Base-by-base conservation (phyloP, 2,113 vertebrate genomes). In the Phylloscopus trochilus region DNA sequence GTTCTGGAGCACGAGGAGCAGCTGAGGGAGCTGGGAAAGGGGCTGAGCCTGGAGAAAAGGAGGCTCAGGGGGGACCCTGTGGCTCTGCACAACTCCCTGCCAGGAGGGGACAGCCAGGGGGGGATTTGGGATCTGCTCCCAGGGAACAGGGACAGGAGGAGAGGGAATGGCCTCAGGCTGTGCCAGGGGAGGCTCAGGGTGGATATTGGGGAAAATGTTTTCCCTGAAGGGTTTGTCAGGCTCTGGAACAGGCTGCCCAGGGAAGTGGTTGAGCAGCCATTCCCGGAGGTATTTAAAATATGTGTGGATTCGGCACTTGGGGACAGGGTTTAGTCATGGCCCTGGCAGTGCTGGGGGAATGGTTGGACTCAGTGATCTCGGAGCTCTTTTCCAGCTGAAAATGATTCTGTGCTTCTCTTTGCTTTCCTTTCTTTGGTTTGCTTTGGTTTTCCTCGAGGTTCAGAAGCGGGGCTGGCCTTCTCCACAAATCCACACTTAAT, bases 401-500 rank as follows among this genome's bases (percentile, higher is more conserved):
- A 72, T 0, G 37, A 53, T 53, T 16, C 56, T 21, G 18, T 27
- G 64, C 20, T 13, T 83, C 27, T 46, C 68, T 83, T 26, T 66
- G 28, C 58, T 77, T 47, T 81, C 20, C 79, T 90, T 81, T 58
- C 2, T 81, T 96, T 80, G n/a, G 49, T 92, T 93, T 51, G 66
- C 52, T 72, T 60, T 91, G 74, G 70, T 94, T 96, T 96, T 95
- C 84, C 74, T 79, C 44, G 84, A 85, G 81, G 53, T 44, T 83
- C 56, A 77, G 59, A 15, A n/a, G 9, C 3, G 52, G 77, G 90
- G 69, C 47, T 23, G 69, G 74, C 37, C 76, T 52, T 59, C 23
- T 26, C 91, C 91, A 75, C 83, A 89, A 93, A 92, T 49, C 92
- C 80, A 64, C 80, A 75, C 56, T 84, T 88, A 66, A 93, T 88